Conservation (phyloP, 1,140 invertebrate species). For the Drepana arcuata region DNA sequence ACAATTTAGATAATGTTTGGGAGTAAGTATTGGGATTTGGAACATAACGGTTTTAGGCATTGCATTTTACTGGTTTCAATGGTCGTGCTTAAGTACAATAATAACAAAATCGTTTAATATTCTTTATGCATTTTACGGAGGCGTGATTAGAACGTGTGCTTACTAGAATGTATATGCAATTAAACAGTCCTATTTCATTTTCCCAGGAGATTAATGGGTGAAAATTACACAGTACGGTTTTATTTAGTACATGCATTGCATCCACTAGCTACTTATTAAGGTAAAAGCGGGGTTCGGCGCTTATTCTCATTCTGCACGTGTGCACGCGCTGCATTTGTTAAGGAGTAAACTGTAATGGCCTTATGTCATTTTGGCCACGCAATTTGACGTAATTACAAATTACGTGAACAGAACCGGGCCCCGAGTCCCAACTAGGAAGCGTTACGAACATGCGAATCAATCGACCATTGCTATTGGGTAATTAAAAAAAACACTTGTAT, state of each 20-base stretch:
- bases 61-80: no score
- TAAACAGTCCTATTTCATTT: no score
- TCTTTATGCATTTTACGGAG: no score
- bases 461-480: conserved; percentile 24
- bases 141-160: no score
- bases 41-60: no score
- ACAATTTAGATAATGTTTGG: no score
- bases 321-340: conserved; percentile 27
- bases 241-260: conserved; percentile 7
- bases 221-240: conserved; percentile 9
- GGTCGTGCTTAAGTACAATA: no score
- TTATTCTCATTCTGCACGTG: conserved; percentile 24
- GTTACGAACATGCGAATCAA: conserved; percentile 32
- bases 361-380: conserved; percentile 62
- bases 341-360: conserved; percentile 37
- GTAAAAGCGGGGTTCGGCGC: conserved; percentile 2
- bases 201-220: conserved; percentile 7
- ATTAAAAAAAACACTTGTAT: no score
- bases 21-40: no score
- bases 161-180: no score
- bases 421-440: conserved; percentile 27
- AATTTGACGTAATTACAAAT: conserved; percentile 57
- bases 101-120: no score
- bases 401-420: conserved; percentile 30
- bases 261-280: conserved; percentile 10